Evolutionary conservation across 2,113 vertebrate genomes (phyloP), one percentile per base, ranked within the genome.

Genomic region (Pseudorectes ferrugineus): DNA sequence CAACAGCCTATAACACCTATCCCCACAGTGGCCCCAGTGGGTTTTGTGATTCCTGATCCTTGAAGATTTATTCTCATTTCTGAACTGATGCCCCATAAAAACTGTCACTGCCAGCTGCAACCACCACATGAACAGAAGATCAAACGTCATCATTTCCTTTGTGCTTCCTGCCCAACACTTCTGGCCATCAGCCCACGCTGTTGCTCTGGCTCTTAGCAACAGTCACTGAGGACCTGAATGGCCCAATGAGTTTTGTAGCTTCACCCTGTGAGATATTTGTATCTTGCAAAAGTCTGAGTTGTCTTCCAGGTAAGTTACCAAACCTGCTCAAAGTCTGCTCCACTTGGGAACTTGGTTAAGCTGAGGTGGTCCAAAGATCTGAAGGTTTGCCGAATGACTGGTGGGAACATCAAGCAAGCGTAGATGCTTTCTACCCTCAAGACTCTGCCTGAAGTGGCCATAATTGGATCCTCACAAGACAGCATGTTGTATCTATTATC

Each of bases 301-400:
- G 12, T 35, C 26, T 35, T 83, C 26, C 25, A 71, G 18, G 45
- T 20, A 85, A 36, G 31, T 26, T 43, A 82, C 31, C 11, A 45
- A 89, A 63, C 23, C 62, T 52, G 23, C 24, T 75, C 33, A 12
- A 85, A 79, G 12, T 40, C 28, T 71, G 21, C 11, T 52, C 33
- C 25, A 6, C n/a, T 23, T 49, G 6, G 51, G 25, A 83, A 22
- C 20, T 67, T 0, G 0, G 5, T 45, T 36, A 72, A 43, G 12
- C 22, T n/a, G 42, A 58, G 57, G 26, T 54, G 22, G 3, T 63
- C 29, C 59, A 40, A 72, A 66, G 42, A 38, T 28, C 24, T 38
- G 25, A 43, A 49, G 16, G 9, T 33, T 61, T 85, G 45, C 36
- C 14, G 2, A 48, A 35, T 19, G 26, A 19, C 16, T 71, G 19